phyloP scores from a whole-genome alignment of 2,797 vertebrate species.

The Chaunax sp. region DNA sequence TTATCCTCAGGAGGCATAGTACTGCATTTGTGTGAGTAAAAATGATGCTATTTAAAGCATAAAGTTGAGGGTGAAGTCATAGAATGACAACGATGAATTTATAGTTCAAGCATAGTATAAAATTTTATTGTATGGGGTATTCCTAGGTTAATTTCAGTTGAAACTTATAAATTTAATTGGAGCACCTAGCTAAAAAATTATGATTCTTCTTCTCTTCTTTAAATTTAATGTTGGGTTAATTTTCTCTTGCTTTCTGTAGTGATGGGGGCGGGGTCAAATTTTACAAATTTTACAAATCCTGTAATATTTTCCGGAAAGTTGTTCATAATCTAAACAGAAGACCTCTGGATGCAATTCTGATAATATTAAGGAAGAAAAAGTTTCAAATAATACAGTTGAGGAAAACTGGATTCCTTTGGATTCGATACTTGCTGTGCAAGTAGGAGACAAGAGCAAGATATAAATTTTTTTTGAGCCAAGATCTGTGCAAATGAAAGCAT shows the following conservation, averaged over 20 bases:
- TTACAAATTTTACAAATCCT: too few species aligned
- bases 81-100: background rate
- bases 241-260: too few species aligned
- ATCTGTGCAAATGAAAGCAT: background rate
- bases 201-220: too few species aligned
- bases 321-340: background rate
- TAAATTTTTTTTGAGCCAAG: background rate
- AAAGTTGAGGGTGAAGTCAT: conserved; percentile 19
- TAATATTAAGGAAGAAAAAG: background rate
- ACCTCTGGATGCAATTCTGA: background rate
- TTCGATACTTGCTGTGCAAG: background rate
- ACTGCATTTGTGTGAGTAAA: conserved; percentile 7
- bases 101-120: background rate
- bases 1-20: conserved; percentile 37
- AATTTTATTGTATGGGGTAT: background rate
- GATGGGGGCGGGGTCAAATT: too few species aligned
- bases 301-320: background rate
- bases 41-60: conserved; percentile 15
- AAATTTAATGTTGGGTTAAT: too few species aligned
- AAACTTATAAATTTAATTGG: too few species aligned
- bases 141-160: background rate
- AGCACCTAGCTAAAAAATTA: too few species aligned
- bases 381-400: background rate
- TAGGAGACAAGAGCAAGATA: background rate
- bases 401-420: background rate